Evolutionary conservation across 2,797 vertebrate species (phyloP).

Genomic region (Gallinago solitaria): DNA sequence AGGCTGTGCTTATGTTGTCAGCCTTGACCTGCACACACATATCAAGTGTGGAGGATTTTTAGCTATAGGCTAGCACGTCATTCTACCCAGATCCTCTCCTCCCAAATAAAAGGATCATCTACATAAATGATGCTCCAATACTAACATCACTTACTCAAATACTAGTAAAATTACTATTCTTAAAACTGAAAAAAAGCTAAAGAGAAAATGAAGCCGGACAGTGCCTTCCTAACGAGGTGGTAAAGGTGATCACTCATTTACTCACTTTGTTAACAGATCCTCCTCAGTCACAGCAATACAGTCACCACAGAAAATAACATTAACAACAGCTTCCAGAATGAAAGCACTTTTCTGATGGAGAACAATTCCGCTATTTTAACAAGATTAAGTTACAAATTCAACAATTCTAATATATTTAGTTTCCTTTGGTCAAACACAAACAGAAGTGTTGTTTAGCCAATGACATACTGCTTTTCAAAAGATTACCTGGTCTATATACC

Average conservation of each 20-base stretch:
- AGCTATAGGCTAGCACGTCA: neutral
- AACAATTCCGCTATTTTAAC: neutral
- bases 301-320: neutral
- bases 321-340: neutral
- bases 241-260: neutral
- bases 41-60: neutral
- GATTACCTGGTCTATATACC: neutral
- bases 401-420: neutral
- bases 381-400: too few species aligned
- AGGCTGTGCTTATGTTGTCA: neutral
- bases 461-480: neutral
- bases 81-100: neutral
- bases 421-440: neutral
- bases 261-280: neutral
- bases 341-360: neutral
- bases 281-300: neutral
- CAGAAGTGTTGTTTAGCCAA: neutral
- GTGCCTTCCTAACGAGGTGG: neutral
- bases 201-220: rapidly evolving
- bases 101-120: neutral
- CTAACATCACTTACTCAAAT: neutral
- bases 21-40: neutral
- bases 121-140: neutral
- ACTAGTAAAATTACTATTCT: neutral
- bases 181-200: neutral